Base-by-base conservation (phyloP, 2,797 vertebrate genomes). In the Pagetopsis macropterus region DNA sequence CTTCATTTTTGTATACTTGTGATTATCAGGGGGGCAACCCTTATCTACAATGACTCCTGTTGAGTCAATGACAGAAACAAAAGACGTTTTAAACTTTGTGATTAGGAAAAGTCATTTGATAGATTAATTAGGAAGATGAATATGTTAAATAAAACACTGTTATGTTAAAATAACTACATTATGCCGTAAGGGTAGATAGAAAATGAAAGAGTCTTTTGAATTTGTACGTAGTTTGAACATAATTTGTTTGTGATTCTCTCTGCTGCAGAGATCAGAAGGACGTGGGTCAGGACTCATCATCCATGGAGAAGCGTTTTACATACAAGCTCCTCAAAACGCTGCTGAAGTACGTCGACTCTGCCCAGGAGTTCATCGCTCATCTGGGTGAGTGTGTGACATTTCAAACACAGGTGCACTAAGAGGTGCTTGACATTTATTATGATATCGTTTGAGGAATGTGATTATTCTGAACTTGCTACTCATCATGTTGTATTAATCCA, bases 341-440 rank as follows among this genome's bases (percentile, higher is more conserved):
- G 76, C 92, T 99, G 72, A 96, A 96, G 83, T 97, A 97, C 0
- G 94, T 99, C 11, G 98, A 99, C 88, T 98, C 97, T 21, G 98
- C 98, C 44, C 98, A 99, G 93, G 98, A 99, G 87, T 99, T 99
- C 77, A 99, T 99, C 62, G 96, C 97, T n/a, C 98, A 99, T 89
- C 95, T 99, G 46, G 98, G 98, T 99, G 92, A 95, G 96, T 93
- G 74, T 63, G 33, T 43, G 11, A 15, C 44, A 9, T 55, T 27
- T 78, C 44, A 64, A 70, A 62, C 3, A 11, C 16, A 14, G 5
- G 48, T 41, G n/a, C 33, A 6, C 9, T n/a, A 33, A 45, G 2
- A 6, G 11, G 9, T 23, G 33, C 15, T 17, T 69, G 9, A 45
- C 23, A 23, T 6, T 31, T 1, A 50, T 46, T 72, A 2, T 17